Base-by-base conservation (phyloP, 2,113 vertebrate genomes). In the Sarotherodon lohbergeri region DNA sequence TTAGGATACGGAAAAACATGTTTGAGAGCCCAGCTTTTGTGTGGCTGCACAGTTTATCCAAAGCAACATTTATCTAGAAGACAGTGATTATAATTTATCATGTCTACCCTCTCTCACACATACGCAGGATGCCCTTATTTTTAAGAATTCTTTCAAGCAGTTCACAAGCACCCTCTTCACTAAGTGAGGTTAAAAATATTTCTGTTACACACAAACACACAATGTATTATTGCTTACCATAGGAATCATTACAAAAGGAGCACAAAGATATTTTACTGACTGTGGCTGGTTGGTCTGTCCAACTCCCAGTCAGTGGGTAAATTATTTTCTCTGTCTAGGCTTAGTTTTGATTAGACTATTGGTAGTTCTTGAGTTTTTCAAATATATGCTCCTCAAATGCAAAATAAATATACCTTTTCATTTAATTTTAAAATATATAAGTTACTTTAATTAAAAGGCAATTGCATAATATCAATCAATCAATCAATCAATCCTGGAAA, bases 21-120 rank as follows among this genome's bases (percentile, higher is more conserved):
- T 78, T 50, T 78, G 16, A 78, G 71, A 78, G 16, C 43, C 24
- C 24, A n/a, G 43, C 43, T 76, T 78, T n/a, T 78, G 71, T 78
- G 71, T 50, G 19, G 43, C 43, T 50, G 46, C 27, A 50, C 24
- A 78, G 71, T 78, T 78, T n/a, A 50, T 78, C 43, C 71, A 78
- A 78, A 78, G 24, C 43, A 78, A 32, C 43, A 50, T 50, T 78
- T 50, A 78, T 78, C 43, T 78, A 27, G 24, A 76, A 19, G 43
- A 76, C 43, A 48, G 41, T 76, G 43, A 76, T 76, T 32, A 19
- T 32, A 78, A 50, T 78, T 78, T 32, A 78, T 78, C 43, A 78
- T 12, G 24, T 50, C 41, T 29, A 19, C 43, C 17, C 16, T 50
- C 39, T 10, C 43, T 32, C 43, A 5, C 43, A 50, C 24, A 78